Evolutionary conservation across 1,140 invertebrate genomes (phyloP).

Genomic region (Rhopalosiphum maidis): DNA sequence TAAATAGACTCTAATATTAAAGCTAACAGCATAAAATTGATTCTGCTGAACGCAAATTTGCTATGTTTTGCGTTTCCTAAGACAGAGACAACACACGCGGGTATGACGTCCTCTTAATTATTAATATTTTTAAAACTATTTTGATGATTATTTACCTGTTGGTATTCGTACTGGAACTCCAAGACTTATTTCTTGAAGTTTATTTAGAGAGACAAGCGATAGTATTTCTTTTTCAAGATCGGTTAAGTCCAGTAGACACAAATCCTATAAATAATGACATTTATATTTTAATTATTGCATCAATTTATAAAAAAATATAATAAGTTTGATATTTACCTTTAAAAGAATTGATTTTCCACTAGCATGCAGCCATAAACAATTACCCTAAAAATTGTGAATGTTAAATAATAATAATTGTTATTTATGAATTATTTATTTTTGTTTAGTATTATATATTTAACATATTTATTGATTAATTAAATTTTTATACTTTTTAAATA

Average conservation of each 20-base stretch:
- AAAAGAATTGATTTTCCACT: conserved; percentile 77
- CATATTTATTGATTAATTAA: neutral
- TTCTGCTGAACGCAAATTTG: too few species aligned
- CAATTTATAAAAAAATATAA: neutral
- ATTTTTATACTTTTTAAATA: neutral
- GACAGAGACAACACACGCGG: too few species aligned
- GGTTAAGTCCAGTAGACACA: conserved; percentile 75
- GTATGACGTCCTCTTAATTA: neutral
- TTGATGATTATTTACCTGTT: conserved; percentile 68
- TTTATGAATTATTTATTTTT: neutral
- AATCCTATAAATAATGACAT: conserved; percentile 64
- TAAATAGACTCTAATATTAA: too few species aligned
- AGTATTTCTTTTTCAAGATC: conserved; percentile 83
- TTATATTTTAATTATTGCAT: neutral
- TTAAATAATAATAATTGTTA: neutral
- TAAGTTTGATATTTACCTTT: conserved; percentile 26
- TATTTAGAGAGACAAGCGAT: conserved; percentile 83
- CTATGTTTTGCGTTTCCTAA: too few species aligned
- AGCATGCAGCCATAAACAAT: conserved; percentile 82
- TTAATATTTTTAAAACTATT: neutral
- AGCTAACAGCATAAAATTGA: too few species aligned
- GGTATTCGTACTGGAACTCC: conserved; percentile 78
- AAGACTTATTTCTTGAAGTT: conserved; percentile 85
- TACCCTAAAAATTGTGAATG: conserved; percentile 69
- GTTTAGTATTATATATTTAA: neutral